These are phyloP conservation scores for Zhuqinia jingwanae DNA, from an alignment of 2,888 invertebrate species.

Conservation along the genomic window DNA sequence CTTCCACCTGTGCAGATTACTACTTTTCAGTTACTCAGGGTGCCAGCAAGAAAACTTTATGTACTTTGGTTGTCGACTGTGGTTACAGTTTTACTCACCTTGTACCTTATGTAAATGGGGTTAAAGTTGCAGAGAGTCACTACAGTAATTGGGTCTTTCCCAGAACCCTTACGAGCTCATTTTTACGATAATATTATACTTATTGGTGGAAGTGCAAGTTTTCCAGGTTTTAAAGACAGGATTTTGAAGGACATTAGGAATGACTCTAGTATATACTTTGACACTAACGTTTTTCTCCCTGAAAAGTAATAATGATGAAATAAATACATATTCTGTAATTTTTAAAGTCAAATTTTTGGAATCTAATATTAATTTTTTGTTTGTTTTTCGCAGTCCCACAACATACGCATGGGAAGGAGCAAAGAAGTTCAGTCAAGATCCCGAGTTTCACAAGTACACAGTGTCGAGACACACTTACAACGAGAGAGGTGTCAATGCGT, in stretches of 20 bases:
- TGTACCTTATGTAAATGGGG: constrained; percentile 92
- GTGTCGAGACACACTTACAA: constrained; percentile 94
- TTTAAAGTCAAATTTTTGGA: background rate
- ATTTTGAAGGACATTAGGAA: constrained; percentile 89
- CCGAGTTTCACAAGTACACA: constrained; percentile 85
- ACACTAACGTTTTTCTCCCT: constrained; percentile 87
- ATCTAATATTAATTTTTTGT: background rate
- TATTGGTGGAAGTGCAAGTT: constrained; percentile 90
- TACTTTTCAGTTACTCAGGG: constrained; percentile 6
- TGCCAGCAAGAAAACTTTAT: constrained; percentile 79
- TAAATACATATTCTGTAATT: too few relatives aligned
- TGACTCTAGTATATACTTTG: constrained; percentile 88
- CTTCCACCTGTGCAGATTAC: constrained; percentile 43
- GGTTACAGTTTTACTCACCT: constrained; percentile 98
- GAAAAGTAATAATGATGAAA: constrained; percentile 58
- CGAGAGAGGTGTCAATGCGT: constrained; percentile 88
- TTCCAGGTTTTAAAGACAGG: constrained; percentile 92
- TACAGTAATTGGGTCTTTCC: constrained; percentile 88
- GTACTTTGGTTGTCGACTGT: constrained; percentile 93
- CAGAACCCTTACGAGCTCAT: constrained; percentile 88
- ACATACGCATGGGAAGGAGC: constrained; percentile 96
- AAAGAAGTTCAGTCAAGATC: constrained; percentile 87
- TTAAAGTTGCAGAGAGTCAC: constrained; percentile 88
- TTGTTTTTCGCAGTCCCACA: constrained; percentile 84
- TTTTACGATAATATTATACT: constrained; percentile 92